phyloP scores from a whole-genome alignment of 2,797 vertebrate species.

The Lindbergichthys nudifrons region DNA sequence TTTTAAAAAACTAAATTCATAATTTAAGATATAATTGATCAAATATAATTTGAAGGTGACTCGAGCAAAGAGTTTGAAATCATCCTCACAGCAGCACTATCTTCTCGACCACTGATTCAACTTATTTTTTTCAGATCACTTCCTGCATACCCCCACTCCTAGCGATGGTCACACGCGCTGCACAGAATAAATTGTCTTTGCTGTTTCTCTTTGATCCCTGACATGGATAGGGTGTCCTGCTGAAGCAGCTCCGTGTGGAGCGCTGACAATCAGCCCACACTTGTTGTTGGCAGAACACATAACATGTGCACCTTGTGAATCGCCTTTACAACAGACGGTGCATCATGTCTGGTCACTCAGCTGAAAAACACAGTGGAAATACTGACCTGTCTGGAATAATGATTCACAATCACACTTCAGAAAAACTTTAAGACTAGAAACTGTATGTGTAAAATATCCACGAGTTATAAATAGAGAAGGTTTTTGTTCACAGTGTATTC shows the following conservation, averaged over 20 bases:
- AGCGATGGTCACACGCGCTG: slow-evolving; percentile 75
- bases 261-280: slow-evolving; percentile 66
- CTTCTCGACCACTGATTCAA: slow-evolving; percentile 19
- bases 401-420: slow-evolving; percentile 23
- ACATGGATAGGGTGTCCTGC: slow-evolving; percentile 66
- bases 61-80: background rate
- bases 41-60: slow-evolving; percentile 11
- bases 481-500: background rate
- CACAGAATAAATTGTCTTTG: slow-evolving; percentile 77
- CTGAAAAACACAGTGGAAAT: slow-evolving; percentile 39
- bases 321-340: slow-evolving; percentile 40
- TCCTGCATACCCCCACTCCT: slow-evolving; percentile 53
- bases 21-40: background rate
- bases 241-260: slow-evolving; percentile 62
- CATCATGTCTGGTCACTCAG: slow-evolving; percentile 38
- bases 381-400: slow-evolving; percentile 34
- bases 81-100: background rate
- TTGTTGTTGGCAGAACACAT: slow-evolving; percentile 63
- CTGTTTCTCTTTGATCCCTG: slow-evolving; percentile 78
- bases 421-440: slow-evolving; percentile 7
- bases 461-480: background rate
- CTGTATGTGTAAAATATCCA: background rate
- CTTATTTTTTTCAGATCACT: slow-evolving; percentile 59
- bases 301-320: slow-evolving; percentile 46
- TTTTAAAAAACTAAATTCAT: background rate